Evolutionary conservation across 2,888 invertebrate species (phyloP).

Genomic region (Diplolepis rosae): DNA sequence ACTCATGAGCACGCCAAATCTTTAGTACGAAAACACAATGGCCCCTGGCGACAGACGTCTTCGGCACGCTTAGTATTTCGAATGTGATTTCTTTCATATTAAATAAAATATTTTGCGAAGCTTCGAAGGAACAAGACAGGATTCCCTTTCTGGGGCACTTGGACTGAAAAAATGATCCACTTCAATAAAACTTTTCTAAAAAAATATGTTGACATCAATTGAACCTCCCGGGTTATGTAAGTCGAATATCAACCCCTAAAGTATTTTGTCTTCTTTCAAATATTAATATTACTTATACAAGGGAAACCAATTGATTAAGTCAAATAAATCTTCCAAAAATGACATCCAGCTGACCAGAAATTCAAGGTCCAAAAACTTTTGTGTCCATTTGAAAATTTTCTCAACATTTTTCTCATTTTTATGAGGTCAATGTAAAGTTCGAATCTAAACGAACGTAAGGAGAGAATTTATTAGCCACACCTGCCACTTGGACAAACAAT

Average conservation of each 20-base stretch:
- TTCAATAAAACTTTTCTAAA: background rate
- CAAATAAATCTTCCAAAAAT: no score
- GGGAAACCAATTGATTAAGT: no score
- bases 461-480: conserved; percentile 23
- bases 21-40: conserved; percentile 43
- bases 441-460: conserved; percentile 21
- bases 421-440: conserved; percentile 18
- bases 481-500: conserved; percentile 30
- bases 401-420: conserved; percentile 3
- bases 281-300: no score
- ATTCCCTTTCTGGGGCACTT: background rate
- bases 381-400: conserved; percentile 2
- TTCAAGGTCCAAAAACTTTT: no score
- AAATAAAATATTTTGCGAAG: conserved; percentile 67
- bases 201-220: background rate
- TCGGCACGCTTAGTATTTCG: conserved; percentile 66
- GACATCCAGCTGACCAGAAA: no score
- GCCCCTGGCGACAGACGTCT: conserved; percentile 49
- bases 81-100: conserved; percentile 68
- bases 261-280: background rate
- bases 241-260: no score
- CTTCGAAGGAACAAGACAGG: conserved; percentile 20
- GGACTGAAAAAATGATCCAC: background rate
- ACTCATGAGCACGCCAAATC: conserved; percentile 42
- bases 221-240: no score